These are phyloP conservation scores for Fregata magnificens DNA, from an alignment of 2,113 vertebrate species.

Conservation along the genomic window DNA sequence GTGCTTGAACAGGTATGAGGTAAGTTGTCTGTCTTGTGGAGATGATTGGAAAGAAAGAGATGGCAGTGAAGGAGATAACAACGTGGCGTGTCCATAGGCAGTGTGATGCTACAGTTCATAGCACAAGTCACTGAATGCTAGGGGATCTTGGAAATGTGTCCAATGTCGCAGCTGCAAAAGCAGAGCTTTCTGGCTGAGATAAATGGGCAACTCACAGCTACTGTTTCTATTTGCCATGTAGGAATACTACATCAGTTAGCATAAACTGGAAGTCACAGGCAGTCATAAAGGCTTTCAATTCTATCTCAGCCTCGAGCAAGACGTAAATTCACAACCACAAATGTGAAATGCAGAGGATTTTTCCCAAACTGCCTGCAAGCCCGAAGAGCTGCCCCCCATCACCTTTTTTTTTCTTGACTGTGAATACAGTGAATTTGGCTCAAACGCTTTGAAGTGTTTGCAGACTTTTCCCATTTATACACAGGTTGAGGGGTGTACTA, in stretches of 20 bases:
- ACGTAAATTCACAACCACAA: background rate
- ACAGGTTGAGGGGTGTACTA: background rate
- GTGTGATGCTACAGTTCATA: background rate
- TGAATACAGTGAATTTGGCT: background rate
- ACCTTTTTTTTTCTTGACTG: too few relatives aligned
- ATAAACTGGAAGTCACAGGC: background rate
- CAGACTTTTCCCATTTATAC: background rate
- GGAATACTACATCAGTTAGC: background rate
- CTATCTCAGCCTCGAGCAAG: background rate
- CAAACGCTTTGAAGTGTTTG: background rate
- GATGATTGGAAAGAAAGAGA: background rate
- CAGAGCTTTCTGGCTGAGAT: background rate
- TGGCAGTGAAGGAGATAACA: background rate
- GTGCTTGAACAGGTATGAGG: too few relatives aligned
- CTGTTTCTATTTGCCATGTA: background rate
- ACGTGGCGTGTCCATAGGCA: background rate
- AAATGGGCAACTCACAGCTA: background rate
- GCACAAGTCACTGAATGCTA: background rate
- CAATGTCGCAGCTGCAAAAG: background rate
- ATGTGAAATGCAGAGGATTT: background rate
- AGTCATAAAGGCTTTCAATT: background rate
- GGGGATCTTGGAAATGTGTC: background rate
- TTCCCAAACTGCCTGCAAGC: background rate
- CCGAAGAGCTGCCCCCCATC: background rate
- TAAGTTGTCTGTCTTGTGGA: background rate